Percentiles rank a stretch among this genome's conserved stretches.
These are phyloP conservation scores for Chauna torquata DNA, from an alignment of 2,113 vertebrate species.

Conservation along the genomic window DNA sequence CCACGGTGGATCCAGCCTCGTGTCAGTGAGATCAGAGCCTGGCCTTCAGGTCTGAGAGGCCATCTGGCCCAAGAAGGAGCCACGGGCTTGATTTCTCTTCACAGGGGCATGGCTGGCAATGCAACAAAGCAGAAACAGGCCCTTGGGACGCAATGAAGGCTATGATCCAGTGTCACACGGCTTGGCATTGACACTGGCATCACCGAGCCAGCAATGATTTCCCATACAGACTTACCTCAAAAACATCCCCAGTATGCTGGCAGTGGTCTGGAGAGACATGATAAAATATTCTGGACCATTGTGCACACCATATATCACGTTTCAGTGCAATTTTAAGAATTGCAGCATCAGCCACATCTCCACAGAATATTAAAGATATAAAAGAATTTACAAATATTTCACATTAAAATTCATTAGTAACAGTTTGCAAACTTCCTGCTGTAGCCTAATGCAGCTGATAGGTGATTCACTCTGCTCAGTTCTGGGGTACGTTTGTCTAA, in stretches of 20 bases:
- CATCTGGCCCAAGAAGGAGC: background rate
- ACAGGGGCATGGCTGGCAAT: background rate
- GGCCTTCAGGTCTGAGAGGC: background rate
- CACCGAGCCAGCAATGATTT: slow-evolving; percentile 1
- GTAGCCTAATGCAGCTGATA: background rate
- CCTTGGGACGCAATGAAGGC: background rate
- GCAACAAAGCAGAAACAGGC: background rate
- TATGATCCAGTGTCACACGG: background rate
- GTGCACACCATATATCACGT: background rate
- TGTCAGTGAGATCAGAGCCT: background rate
- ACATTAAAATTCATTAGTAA: background rate
- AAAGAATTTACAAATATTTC: background rate
- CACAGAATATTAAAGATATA: background rate
- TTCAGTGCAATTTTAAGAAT: background rate
- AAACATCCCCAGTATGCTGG: background rate
- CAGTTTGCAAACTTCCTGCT: background rate
- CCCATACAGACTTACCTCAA: background rate
- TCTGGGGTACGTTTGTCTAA: background rate
- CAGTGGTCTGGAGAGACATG: background rate
- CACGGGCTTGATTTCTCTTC: background rate
- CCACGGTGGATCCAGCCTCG: background rate
- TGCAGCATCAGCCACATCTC: background rate
- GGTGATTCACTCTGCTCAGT: background rate
- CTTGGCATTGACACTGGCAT: background rate
- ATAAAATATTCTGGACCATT: background rate